Percentiles rank a stretch among this genome's conserved stretches.
Evolutionary conservation across 2,888 invertebrate species (phyloP).

Genomic region (Archips xylosteana): DNA sequence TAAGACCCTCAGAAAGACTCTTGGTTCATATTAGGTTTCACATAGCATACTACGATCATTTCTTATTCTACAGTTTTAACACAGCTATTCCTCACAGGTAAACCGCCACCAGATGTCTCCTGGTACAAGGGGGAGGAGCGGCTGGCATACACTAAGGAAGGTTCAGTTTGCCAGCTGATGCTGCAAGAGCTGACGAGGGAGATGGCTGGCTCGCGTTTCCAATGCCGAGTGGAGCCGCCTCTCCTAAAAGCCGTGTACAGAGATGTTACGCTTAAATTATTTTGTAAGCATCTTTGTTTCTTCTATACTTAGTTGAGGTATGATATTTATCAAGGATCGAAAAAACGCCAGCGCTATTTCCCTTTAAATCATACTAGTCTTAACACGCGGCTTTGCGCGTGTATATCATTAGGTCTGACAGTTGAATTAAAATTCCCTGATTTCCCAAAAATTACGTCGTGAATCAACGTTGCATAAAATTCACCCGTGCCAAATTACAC

Average conservation of each 20-base stretch:
- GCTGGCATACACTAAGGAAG: conserved; percentile 90
- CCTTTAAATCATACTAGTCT: no score
- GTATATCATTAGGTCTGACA: no score
- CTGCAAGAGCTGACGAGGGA: conserved; percentile 90
- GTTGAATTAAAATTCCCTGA: no score
- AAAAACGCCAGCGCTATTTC: no score
- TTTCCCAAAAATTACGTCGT: no score
- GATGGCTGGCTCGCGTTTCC: conserved; percentile 90
- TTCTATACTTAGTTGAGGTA: background rate
- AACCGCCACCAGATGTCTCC: conserved; percentile 91
- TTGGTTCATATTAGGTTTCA: no score
- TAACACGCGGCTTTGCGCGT: no score
- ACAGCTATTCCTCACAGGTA: conserved; percentile 82
- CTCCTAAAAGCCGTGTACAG: conserved; percentile 88
- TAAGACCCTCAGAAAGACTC: no score
- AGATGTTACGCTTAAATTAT: conserved; percentile 91
- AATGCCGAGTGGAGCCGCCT: conserved; percentile 92
- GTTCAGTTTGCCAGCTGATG: conserved; percentile 91
- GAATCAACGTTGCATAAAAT: no score
- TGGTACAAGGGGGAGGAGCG: conserved; percentile 93
- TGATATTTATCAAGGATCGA: no score
- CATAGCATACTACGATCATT: no score
- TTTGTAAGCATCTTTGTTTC: conserved; percentile 78
- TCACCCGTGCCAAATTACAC: no score
- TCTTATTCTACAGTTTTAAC: background rate